These are phyloP conservation scores for Pseudomugil gertrudae DNA, from an alignment of 2,797 vertebrate genomes.

Conservation along the genomic window DNA sequence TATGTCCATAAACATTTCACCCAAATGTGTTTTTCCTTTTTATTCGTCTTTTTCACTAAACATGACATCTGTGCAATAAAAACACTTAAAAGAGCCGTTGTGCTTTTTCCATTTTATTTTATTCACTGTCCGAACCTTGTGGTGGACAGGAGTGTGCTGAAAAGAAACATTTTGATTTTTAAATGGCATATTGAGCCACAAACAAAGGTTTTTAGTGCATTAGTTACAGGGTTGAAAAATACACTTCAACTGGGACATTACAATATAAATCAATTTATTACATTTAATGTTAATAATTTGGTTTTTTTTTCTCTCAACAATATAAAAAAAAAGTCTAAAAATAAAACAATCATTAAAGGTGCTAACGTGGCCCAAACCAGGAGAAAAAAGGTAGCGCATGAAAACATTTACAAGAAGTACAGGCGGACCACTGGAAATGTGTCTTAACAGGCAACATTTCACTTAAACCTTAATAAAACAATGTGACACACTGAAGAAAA, in stretches of 20 bases:
- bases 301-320: background rate
- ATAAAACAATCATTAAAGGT: background rate
- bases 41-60: slow-evolving; percentile 52
- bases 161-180: slow-evolving; percentile 28
- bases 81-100: slow-evolving; percentile 60
- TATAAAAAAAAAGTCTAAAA: background rate
- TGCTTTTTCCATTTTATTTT: slow-evolving; percentile 23
- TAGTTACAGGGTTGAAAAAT: slow-evolving; percentile 5
- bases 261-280: too few relatives aligned
- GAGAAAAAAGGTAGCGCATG: background rate
- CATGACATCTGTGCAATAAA: slow-evolving; percentile 77
- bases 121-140: slow-evolving; percentile 14
- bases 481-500: background rate
- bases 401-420: background rate
- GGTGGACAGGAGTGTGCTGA: slow-evolving; percentile 20
- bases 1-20: slow-evolving; percentile 38
- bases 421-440: background rate
- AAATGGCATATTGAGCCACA: slow-evolving; percentile 5
- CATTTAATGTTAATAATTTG: background rate
- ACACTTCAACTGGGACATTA: background rate
- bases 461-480: background rate
- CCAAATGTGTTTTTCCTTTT: slow-evolving; percentile 37
- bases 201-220: slow-evolving; percentile 39
- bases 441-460: background rate
- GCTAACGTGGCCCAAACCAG: background rate